phyloP scores from a whole-genome alignment of 2,797 vertebrate species.

The Enteromius paludinosus region DNA sequence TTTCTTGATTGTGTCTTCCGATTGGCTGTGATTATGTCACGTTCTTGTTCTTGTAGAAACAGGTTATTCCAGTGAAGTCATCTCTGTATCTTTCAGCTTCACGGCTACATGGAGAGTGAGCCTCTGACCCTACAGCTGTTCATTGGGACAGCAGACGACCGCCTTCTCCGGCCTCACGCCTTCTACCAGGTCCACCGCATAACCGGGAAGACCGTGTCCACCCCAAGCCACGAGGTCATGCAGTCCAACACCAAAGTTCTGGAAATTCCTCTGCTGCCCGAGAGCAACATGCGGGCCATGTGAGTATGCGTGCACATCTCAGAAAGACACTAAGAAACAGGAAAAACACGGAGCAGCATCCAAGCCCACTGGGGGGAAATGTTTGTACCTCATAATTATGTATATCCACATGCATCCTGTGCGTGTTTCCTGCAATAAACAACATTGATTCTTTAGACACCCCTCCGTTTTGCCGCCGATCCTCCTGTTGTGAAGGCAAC shows the following conservation, averaged over 20 bases:
- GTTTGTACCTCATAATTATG: conserved; percentile 33
- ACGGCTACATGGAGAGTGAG: conserved; percentile 96
- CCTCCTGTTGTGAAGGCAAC: conserved; percentile 8
- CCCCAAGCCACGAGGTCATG: conserved; percentile 95
- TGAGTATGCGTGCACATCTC: conserved; percentile 76
- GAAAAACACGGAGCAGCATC: not conserved
- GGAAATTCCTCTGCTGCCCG: conserved; percentile 91
- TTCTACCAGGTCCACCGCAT: conserved; percentile 99
- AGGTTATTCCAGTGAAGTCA: not conserved
- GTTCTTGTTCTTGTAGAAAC: not conserved
- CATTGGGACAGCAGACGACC: conserved; percentile 98
- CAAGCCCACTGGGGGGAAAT: not conserved
- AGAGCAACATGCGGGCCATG: conserved; percentile 98
- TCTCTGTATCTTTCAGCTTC: conserved; percentile 81
- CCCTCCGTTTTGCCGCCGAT: not conserved
- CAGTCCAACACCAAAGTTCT: conserved; percentile 97
- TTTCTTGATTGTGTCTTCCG: not conserved
- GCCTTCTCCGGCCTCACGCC: conserved; percentile 96
- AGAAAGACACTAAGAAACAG: not conserved
- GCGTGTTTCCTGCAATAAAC: conserved; percentile 29
- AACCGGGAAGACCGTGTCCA: conserved; percentile 98
- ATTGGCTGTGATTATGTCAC: not conserved
- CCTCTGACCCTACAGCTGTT: conserved; percentile 98
- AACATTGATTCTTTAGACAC: conserved; percentile 3
- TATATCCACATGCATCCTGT: conserved; percentile 24